A percentile compares a stretch with the other conserved stretches of the same genome.
Conservation (phyloP, 2,113 vertebrate genomes). For the Gavialis gangeticus region DNA sequence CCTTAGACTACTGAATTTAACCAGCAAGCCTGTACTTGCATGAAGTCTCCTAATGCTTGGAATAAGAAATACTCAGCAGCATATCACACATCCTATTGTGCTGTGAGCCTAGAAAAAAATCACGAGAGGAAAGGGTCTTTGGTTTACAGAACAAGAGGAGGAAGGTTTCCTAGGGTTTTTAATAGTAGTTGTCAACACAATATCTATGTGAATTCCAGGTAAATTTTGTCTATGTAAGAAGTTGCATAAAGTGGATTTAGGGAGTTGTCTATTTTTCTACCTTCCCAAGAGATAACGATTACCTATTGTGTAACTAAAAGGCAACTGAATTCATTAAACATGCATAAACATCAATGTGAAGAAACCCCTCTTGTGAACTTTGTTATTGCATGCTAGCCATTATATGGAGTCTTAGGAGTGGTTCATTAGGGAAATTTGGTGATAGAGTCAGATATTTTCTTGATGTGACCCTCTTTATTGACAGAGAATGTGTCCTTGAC, state of each 20-base stretch:
- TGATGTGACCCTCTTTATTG: neutral
- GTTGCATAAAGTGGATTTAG: fast-evolving
- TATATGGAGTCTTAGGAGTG: neutral
- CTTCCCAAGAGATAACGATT: no score
- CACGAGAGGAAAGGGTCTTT: neutral
- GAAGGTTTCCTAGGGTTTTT: neutral
- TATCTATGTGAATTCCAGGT: neutral
- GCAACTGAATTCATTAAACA: no score
- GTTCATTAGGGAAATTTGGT: neutral
- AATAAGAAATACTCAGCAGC: neutral
- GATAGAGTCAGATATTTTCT: neutral
- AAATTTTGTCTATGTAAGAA: neutral
- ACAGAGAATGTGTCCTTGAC: neutral
- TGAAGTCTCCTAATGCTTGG: neutral
- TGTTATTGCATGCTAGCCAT: neutral
- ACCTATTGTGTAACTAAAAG: no score
- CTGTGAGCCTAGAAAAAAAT: neutral
- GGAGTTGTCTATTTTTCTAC: neutral
- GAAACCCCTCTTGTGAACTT: no score
- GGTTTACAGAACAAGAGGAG: neutral
- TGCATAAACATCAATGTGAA: no score
- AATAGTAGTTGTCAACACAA: neutral
- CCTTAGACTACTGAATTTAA: neutral
- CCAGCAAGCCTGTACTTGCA: neutral
- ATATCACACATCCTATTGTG: neutral